These are phyloP conservation scores for Leptobrachium leishanense DNA, from an alignment of 2,113 vertebrate genomes.

Conservation along the genomic window DNA sequence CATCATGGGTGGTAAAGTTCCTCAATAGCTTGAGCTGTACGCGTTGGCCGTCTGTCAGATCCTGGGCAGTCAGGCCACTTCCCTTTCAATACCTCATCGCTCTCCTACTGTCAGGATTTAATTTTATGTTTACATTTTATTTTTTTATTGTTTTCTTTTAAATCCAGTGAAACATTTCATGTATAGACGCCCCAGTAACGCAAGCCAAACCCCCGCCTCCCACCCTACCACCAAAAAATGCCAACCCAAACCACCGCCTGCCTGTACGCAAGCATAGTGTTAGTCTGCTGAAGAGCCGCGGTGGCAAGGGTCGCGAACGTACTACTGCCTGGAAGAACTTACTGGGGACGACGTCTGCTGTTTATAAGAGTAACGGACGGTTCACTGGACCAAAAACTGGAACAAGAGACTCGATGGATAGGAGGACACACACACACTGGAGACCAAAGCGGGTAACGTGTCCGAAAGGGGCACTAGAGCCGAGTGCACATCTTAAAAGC, in stretches of 20 bases:
- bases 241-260: too few relatives aligned
- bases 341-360: too few relatives aligned
- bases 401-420: too few relatives aligned
- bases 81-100: neutral
- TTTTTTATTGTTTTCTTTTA: constrained; percentile 1
- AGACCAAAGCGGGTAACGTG: neutral
- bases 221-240: neutral
- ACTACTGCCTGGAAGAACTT: too few relatives aligned
- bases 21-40: neutral
- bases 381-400: too few relatives aligned
- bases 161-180: constrained; percentile 3
- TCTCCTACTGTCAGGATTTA: constrained; percentile 8
- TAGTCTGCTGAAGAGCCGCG: too few relatives aligned
- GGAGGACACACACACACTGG: neutral
- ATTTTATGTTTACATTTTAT: constrained; percentile 27
- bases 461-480: too few relatives aligned
- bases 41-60: neutral
- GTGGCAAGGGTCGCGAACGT: too few relatives aligned
- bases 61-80: neutral
- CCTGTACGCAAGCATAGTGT: too few relatives aligned
- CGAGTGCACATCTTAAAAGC: too few relatives aligned
- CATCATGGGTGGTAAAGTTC: too few relatives aligned
- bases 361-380: too few relatives aligned
- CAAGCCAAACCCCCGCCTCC: neutral
- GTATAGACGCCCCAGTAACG: neutral